Evolutionary conservation across 2,888 invertebrate genomes (phyloP).

Genomic region (Lutraria lutraria): DNA sequence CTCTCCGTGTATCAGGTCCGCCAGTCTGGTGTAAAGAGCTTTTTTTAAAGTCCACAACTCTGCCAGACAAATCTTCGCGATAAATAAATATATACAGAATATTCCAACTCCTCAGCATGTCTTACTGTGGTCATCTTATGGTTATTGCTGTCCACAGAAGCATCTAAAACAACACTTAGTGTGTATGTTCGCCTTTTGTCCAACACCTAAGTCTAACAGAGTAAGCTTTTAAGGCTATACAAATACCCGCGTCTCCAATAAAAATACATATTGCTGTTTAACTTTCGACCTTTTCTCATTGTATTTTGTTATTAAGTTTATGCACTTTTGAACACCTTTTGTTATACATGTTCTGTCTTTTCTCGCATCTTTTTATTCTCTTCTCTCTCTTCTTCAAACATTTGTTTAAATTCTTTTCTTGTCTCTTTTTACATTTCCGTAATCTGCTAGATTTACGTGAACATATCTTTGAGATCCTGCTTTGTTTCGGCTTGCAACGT

Average conservation of each 20-base stretch:
- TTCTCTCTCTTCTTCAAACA: constrained; percentile 58
- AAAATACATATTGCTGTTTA: constrained; percentile 34
- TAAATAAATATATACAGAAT: not conserved
- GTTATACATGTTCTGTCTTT: constrained; percentile 28
- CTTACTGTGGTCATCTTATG: not conserved
- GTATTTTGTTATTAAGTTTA: constrained; percentile 12
- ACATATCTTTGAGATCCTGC: constrained; percentile 53
- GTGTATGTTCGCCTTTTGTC: not conserved
- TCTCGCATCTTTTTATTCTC: constrained; percentile 46
- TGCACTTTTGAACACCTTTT: constrained; percentile 24
- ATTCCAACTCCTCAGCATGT: not conserved
- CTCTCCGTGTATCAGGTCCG: not conserved
- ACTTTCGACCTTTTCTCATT: constrained; percentile 1
- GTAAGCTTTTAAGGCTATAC: constrained; percentile 17
- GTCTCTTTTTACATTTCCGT: constrained; percentile 55
- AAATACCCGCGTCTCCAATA: constrained; percentile 48
- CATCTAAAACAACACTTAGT: not conserved
- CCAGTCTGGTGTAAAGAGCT: not conserved
- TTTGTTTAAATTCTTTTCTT: constrained; percentile 48
- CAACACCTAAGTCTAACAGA: not conserved
- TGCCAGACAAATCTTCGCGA: not conserved
- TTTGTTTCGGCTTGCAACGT: constrained; percentile 59
- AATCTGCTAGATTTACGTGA: constrained; percentile 41
- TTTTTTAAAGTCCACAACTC: not conserved
- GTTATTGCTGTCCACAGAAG: not conserved